Conservation (phyloP, 2,797 vertebrate genomes). For the Cirrhinus mrigala region DNA sequence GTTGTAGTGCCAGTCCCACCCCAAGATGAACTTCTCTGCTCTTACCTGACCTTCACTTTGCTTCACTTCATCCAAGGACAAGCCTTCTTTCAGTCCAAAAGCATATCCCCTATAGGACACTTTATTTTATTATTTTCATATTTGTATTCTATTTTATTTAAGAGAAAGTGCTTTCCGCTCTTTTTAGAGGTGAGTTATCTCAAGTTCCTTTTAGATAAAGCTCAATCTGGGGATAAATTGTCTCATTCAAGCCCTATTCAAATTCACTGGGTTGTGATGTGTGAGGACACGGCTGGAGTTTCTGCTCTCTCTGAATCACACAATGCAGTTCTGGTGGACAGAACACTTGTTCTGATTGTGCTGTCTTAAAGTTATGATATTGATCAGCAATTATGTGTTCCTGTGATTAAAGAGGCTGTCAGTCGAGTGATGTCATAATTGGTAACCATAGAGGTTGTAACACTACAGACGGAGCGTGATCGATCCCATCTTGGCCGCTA, state of each 20-base stretch:
- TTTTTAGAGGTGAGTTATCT: slow-evolving; percentile 28
- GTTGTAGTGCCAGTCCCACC: background rate
- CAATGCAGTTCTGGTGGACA: background rate
- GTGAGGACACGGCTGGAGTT: slow-evolving; percentile 10
- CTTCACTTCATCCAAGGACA: background rate
- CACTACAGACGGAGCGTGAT: slow-evolving; percentile 34
- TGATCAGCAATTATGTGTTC: slow-evolving; percentile 45
- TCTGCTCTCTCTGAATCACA: slow-evolving; percentile 1
- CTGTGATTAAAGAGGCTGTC: slow-evolving; percentile 43
- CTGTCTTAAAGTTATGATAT: slow-evolving; percentile 35
- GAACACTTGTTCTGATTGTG: slow-evolving; percentile 10
- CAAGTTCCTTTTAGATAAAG: slow-evolving; percentile 41
- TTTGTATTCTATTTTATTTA: slow-evolving; percentile 11
- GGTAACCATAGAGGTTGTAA: slow-evolving; percentile 30
- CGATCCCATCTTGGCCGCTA: slow-evolving; percentile 1
- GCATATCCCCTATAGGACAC: background rate
- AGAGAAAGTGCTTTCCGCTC: slow-evolving; percentile 21
- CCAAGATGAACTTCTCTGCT: background rate
- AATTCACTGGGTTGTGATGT: slow-evolving; percentile 20
- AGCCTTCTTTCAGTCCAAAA: background rate
- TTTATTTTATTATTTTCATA: slow-evolving; percentile 14
- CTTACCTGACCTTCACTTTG: background rate
- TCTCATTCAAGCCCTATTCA: slow-evolving; percentile 32
- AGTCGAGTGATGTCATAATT: slow-evolving; percentile 25
- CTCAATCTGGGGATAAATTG: slow-evolving; percentile 47